Conservation (phyloP, 1,140 invertebrate genomes). For the Leptinotarsa texana region DNA sequence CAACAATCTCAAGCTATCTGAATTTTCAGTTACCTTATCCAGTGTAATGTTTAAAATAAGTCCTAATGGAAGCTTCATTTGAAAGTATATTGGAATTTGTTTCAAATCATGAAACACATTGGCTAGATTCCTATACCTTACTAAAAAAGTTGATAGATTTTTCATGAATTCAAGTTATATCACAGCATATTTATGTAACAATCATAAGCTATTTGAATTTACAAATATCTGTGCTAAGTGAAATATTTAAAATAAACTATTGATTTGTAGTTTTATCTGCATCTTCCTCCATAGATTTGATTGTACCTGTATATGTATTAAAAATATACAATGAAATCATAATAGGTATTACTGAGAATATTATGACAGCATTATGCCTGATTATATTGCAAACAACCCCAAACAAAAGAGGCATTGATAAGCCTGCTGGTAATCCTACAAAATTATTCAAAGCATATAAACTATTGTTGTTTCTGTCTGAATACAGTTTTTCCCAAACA, state of each 20-base stretch:
- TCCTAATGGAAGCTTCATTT: too few relatives aligned
- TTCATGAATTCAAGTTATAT: too few relatives aligned
- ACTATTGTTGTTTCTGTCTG: slow-evolving; percentile 24
- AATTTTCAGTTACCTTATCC: too few relatives aligned
- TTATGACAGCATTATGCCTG: slow-evolving; percentile 32
- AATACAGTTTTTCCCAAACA: slow-evolving; percentile 31
- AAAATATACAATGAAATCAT: slow-evolving; percentile 30
- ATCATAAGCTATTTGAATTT: too few relatives aligned
- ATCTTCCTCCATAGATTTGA: slow-evolving; percentile 10
- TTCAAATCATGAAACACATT: too few relatives aligned
- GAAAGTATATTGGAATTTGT: too few relatives aligned
- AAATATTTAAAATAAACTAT: not conserved
- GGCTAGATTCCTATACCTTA: too few relatives aligned
- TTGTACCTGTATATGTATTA: not conserved
- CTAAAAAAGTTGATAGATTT: too few relatives aligned
- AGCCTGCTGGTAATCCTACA: slow-evolving; percentile 24
- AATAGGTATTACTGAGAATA: slow-evolving; percentile 36
- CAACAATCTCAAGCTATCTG: too few relatives aligned
- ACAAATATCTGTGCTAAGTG: too few relatives aligned
- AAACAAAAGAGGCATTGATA: slow-evolving; percentile 31
- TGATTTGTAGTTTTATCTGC: slow-evolving; percentile 23
- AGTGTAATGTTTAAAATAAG: too few relatives aligned
- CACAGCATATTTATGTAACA: too few relatives aligned
- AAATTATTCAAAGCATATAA: slow-evolving; percentile 23
- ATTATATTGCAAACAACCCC: slow-evolving; percentile 30